Conservation (phyloP, 2,888 invertebrate genomes). For the Plebejus argus region DNA sequence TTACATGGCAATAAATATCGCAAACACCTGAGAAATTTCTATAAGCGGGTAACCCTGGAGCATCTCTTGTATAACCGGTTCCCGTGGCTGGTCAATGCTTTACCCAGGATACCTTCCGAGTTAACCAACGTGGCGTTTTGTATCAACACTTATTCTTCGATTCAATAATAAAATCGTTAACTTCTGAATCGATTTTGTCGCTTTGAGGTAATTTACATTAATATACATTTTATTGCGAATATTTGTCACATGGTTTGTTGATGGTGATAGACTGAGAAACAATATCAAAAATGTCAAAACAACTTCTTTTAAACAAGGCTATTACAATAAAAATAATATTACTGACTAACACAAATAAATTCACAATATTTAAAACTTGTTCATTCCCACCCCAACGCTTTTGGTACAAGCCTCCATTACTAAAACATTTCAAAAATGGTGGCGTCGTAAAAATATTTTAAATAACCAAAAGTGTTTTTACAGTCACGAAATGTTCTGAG, state of each 20-base stretch:
- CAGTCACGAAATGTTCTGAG: slow-evolving; percentile 1
- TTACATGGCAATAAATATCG: too few relatives aligned
- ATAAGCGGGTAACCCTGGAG: not conserved
- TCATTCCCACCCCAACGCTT: not conserved
- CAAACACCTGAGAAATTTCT: not conserved
- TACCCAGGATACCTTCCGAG: slow-evolving; percentile 29
- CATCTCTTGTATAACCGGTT: slow-evolving; percentile 62
- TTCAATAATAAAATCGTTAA: slow-evolving; percentile 21
- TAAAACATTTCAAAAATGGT: slow-evolving; percentile 2
- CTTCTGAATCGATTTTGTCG: slow-evolving; percentile 9
- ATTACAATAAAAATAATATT: not conserved
- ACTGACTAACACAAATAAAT: not conserved
- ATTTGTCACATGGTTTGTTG: not conserved
- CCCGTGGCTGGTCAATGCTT: slow-evolving; percentile 33
- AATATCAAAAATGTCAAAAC: not conserved
- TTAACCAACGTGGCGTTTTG: slow-evolving; percentile 21
- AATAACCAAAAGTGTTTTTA: slow-evolving; percentile 24
- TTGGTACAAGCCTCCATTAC: not conserved
- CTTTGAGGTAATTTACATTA: not conserved
- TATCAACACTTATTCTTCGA: slow-evolving; percentile 14
- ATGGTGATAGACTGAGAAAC: not conserved
- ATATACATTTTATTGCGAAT: not conserved
- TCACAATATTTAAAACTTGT: not conserved
- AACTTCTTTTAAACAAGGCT: not conserved
- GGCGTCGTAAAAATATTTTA: slow-evolving; percentile 12